A percentile compares a stretch with the other conserved stretches of the same genome.
Evolutionary conservation across 1,140 invertebrate genomes (phyloP).

Genomic region (Cheumatopsyche charites): DNA sequence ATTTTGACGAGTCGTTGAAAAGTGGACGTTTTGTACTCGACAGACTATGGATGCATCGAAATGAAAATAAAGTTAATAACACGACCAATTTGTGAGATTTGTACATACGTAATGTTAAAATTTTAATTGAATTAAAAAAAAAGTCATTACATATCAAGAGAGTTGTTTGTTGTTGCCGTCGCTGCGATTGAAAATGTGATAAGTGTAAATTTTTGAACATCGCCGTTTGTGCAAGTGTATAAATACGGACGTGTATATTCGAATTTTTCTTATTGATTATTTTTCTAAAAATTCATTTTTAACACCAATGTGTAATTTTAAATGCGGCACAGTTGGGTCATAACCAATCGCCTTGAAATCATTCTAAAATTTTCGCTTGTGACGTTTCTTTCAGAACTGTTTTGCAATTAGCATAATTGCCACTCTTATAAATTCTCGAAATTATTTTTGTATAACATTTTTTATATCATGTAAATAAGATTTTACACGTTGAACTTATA

Average conservation of each 20-base stretch:
- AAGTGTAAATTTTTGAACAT: constrained; percentile 22
- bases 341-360: too few species aligned
- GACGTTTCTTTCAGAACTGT: too few species aligned
- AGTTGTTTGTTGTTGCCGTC: background rate
- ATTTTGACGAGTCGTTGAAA: background rate
- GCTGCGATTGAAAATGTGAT: constrained; percentile 29
- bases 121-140: constrained; percentile 22
- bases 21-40: background rate
- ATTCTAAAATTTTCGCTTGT: too few species aligned
- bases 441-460: too few species aligned
- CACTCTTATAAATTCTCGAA: too few species aligned
- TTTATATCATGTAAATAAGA: too few species aligned
- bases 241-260: constrained; percentile 13
- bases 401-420: too few species aligned
- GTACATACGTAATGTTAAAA: constrained; percentile 1
- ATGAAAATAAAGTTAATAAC: background rate
- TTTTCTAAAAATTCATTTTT: too few species aligned
- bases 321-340: too few species aligned
- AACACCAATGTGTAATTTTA: too few species aligned
- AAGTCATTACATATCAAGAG: constrained; percentile 40
- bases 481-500: too few species aligned
- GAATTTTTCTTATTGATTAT: background rate
- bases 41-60: background rate
- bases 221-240: constrained; percentile 25
- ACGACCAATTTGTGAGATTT: constrained; percentile 19